Evolutionary conservation across 1,140 invertebrate species (phyloP).

Genomic region (Aporrectodea caliginosa): DNA sequence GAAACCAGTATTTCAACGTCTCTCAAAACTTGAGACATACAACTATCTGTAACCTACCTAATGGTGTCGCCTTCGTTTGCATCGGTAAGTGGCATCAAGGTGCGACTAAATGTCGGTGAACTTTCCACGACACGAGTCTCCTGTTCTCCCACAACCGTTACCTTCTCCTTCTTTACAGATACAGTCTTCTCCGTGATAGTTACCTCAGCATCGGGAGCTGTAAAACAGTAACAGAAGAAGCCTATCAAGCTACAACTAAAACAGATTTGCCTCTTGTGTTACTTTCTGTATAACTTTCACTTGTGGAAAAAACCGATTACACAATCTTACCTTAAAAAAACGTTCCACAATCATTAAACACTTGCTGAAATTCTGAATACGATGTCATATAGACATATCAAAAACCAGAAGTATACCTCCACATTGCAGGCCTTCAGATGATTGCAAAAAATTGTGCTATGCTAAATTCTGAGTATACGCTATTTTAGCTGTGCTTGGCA

Average conservation of each 20-base stretch:
- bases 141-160: constrained; percentile 40
- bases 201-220: constrained; percentile 33
- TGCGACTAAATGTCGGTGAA: constrained; percentile 46
- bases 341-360: not conserved
- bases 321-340: not conserved
- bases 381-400: too few species aligned
- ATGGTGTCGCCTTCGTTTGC: constrained; percentile 47
- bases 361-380: too few species aligned
- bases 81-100: constrained; percentile 41
- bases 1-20: too few species aligned
- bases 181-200: constrained; percentile 37
- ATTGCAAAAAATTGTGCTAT: too few species aligned
- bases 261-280: not conserved
- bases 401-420: too few species aligned
- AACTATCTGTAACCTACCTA: constrained; percentile 44
- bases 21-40: too few species aligned
- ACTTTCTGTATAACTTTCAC: too few species aligned
- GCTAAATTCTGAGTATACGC: too few species aligned
- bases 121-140: constrained; percentile 43
- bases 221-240: not conserved
- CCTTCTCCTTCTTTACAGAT: constrained; percentile 35
- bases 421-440: too few species aligned
- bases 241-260: too few species aligned
- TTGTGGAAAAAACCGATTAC: too few species aligned
- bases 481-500: too few species aligned